Conservation (phyloP, 2,113 vertebrate species). For the Psephotus haematonotus region DNA sequence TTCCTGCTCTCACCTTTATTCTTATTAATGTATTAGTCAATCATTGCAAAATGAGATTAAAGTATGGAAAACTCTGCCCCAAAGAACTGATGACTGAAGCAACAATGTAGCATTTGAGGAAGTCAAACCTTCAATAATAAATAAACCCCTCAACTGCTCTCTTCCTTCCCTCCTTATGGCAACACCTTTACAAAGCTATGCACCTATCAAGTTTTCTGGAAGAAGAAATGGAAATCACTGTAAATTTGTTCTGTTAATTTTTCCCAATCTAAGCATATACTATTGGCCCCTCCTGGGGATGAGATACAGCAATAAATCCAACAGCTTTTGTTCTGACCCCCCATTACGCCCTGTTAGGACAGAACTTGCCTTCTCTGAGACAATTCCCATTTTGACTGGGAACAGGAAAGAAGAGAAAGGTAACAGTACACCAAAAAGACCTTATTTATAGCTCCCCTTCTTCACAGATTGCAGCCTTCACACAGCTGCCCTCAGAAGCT, state of each 20-base stretch:
- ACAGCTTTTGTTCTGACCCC: not conserved
- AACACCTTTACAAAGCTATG: not conserved
- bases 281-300: not conserved
- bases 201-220: not conserved
- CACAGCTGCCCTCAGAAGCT: not conserved
- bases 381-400: not conserved
- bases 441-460: not conserved
- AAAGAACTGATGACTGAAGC: not conserved
- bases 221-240: not conserved
- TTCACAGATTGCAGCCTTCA: not conserved
- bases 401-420: not conserved
- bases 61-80: not conserved
- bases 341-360: not conserved
- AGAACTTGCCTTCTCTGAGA: not conserved
- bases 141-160: not conserved
- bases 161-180: not conserved
- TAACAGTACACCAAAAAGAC: not conserved
- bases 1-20: not conserved
- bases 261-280: not conserved
- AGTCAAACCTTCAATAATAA: not conserved
- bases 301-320: not conserved
- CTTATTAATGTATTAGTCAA: not conserved
- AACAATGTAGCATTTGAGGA: not conserved
- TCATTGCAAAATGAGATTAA: not conserved
- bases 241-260: not conserved